A percentile compares a stretch with the other conserved stretches of the same genome.
Conservation (phyloP, 2,888 invertebrate genomes). For the Pristionchus entomophagus region DNA sequence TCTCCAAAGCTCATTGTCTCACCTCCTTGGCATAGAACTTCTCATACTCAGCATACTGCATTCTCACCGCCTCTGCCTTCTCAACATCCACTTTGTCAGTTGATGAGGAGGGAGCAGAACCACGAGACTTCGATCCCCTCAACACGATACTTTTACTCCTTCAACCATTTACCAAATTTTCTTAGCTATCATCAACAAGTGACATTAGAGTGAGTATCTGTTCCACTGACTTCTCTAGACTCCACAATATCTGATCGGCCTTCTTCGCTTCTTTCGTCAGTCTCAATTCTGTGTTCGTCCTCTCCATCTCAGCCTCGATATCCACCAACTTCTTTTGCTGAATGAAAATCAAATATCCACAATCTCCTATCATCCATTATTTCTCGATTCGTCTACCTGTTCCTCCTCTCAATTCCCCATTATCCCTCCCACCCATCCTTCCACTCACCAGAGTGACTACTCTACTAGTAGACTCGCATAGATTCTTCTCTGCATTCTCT, state of each 20-base stretch:
- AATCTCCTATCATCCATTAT: background rate
- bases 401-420: no score
- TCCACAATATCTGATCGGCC: conserved; percentile 72
- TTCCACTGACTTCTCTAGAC: conserved; percentile 55
- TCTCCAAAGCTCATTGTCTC: background rate
- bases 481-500: conserved; percentile 60
- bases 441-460: conserved; percentile 61
- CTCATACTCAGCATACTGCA: conserved; percentile 74
- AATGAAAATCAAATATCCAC: background rate
- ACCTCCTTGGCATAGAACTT: conserved; percentile 72
- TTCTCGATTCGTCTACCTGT: no score
- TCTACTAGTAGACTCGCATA: conserved; percentile 54
- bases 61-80: conserved; percentile 66
- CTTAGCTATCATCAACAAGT: no score
- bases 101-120: background rate
- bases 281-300: conserved; percentile 67
- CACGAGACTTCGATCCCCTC: conserved; percentile 41
- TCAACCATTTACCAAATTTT: background rate
- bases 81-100: conserved; percentile 64
- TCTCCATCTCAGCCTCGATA: conserved; percentile 87
- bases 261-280: conserved; percentile 69
- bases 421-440: no score
- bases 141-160: background rate
- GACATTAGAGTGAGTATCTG: background rate
- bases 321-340: conserved; percentile 85